Evolutionary conservation across 2,888 invertebrate species (phyloP).

Genomic region (Nesidiocoris tenuis): DNA sequence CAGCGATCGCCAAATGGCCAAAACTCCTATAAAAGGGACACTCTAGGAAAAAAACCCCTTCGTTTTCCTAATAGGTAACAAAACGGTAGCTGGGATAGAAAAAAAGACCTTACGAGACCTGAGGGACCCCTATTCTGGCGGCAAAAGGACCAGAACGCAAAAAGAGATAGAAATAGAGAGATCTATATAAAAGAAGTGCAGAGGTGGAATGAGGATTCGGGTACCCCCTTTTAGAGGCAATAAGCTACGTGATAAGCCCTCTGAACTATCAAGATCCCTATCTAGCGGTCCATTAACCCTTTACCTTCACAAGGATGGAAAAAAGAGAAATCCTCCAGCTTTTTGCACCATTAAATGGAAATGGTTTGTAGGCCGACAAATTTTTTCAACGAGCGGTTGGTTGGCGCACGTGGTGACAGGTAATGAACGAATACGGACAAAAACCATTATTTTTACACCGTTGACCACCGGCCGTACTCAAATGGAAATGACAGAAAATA

Average conservation of each 20-base stretch:
- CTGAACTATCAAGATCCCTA: slow-evolving; percentile 4
- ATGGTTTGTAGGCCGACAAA: too few species aligned
- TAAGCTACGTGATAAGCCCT: slow-evolving; percentile 9
- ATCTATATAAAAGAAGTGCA: neutral
- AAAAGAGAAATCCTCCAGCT: neutral
- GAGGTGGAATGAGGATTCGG: neutral
- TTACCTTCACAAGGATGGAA: neutral
- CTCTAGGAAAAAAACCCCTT: neutral
- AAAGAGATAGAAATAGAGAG: slow-evolving; percentile 5
- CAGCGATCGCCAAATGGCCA: neutral
- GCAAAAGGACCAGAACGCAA: neutral
- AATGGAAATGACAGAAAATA: too few species aligned
- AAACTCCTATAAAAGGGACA: neutral
- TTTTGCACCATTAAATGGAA: neutral
- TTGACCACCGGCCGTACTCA: too few species aligned
- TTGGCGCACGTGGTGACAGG: too few species aligned
- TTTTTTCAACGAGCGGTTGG: too few species aligned
- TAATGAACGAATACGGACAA: too few species aligned
- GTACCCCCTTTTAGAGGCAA: slow-evolving; percentile 1
- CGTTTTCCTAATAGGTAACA: neutral
- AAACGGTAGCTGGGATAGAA: neutral
- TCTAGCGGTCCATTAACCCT: slow-evolving; percentile 4
- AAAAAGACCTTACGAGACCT: neutral
- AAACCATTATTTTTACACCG: too few species aligned
- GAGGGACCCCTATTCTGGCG: neutral